Evolutionary conservation across 1,140 invertebrate genomes (phyloP).

Genomic region (Acromyrmex heyeri): DNA sequence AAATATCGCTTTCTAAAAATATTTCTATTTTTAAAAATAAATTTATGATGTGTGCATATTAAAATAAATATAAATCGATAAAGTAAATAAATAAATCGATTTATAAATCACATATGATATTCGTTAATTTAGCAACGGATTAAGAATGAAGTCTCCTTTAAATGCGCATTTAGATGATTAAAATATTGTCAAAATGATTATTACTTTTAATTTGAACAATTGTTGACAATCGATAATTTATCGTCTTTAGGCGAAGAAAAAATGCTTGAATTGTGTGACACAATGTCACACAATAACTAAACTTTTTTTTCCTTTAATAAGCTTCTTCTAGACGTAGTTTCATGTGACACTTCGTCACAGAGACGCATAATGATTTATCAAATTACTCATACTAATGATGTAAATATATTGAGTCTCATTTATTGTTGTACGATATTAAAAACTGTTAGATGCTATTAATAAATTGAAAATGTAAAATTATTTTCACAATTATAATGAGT

Average conservation of each 20-base stretch:
- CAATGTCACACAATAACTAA: not conserved
- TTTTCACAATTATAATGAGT: not conserved
- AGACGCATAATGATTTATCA: slow-evolving; percentile 16
- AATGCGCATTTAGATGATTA: slow-evolving; percentile 7
- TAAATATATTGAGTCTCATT: not conserved
- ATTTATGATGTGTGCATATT: not conserved
- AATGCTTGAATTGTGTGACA: not conserved
- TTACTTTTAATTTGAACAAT: not conserved
- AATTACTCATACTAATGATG: not conserved
- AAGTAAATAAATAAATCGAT: not conserved
- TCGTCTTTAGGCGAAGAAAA: not conserved
- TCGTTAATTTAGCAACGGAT: not conserved
- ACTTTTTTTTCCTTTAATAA: not conserved
- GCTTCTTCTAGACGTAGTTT: slow-evolving; percentile 24
- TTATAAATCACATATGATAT: not conserved
- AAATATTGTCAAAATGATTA: not conserved
- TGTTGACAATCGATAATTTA: not conserved
- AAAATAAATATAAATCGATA: slow-evolving; percentile 8
- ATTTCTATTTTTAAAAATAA: not conserved
- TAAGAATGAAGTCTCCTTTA: not conserved
- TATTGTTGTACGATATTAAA: not conserved
- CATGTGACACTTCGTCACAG: slow-evolving; percentile 12
- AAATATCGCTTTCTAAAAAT: too few species aligned
- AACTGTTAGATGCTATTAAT: not conserved
- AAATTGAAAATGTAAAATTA: not conserved